Percentiles rank a stretch among this genome's conserved stretches.
Evolutionary conservation across 2,797 vertebrate genomes (phyloP).

Genomic region (Zonotrichia albicollis): DNA sequence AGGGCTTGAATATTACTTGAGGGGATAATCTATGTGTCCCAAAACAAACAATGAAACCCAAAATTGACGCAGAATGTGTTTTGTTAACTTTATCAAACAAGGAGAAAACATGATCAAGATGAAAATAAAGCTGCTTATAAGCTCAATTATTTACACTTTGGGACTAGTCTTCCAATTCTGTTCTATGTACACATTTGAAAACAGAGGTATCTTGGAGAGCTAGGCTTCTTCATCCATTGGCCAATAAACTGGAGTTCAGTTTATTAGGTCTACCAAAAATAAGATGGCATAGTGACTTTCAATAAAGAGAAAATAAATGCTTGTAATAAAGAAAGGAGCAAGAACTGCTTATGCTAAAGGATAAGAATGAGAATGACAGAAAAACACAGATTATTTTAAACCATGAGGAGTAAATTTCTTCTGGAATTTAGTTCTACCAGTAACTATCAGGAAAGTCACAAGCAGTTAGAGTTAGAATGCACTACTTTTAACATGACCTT

Average conservation of each 20-base stretch:
- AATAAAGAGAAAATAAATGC: background rate
- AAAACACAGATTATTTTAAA: background rate
- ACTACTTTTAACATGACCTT: background rate
- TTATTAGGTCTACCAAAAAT: background rate
- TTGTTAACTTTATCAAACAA: background rate
- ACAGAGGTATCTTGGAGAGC: background rate
- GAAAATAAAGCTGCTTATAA: background rate
- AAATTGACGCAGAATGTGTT: background rate
- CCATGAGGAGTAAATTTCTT: background rate
- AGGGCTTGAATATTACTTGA: background rate
- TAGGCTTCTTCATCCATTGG: background rate
- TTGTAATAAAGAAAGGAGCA: background rate
- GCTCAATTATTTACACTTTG: background rate
- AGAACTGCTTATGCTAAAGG: background rate
- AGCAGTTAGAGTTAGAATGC: background rate
- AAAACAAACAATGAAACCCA: constrained; percentile 5
- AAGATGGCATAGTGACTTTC: background rate
- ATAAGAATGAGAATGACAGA: background rate
- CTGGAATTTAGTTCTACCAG: background rate
- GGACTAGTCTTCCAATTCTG: background rate
- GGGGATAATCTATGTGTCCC: background rate
- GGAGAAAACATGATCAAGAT: background rate
- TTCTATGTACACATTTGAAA: background rate
- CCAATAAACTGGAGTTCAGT: background rate
- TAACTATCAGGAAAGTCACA: background rate